A percentile compares a stretch with the other conserved stretches of the same genome.
Conservation (phyloP, 2,113 vertebrate species). For the Cyanoramphus novaezelandiae region DNA sequence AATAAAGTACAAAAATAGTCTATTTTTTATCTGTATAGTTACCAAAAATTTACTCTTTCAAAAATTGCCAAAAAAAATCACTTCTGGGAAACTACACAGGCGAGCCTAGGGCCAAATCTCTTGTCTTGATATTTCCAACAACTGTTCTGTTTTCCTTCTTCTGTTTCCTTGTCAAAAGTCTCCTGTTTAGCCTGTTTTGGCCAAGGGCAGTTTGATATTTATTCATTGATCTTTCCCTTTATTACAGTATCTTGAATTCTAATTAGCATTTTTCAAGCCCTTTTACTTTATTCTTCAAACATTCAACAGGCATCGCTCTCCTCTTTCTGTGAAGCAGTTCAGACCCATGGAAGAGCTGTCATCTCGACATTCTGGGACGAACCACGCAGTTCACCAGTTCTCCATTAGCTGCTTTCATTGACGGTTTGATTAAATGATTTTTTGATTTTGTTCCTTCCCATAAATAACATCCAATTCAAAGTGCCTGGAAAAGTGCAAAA, state of each 20-base stretch:
- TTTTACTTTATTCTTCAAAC: constrained; percentile 37
- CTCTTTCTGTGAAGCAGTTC: constrained; percentile 21
- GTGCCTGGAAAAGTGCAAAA: constrained; percentile 45
- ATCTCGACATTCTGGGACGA: constrained; percentile 24
- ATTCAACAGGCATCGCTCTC: constrained; percentile 22
- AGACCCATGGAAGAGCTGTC: constrained; percentile 25
- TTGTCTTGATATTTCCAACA: constrained; percentile 74
- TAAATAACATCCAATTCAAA: constrained; percentile 25
- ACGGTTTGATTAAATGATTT: background rate
- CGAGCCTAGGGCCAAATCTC: constrained; percentile 67
- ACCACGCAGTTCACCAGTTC: constrained; percentile 15
- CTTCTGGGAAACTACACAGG: constrained; percentile 77
- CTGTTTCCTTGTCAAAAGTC: constrained; percentile 70
- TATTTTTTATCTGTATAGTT: constrained; percentile 63
- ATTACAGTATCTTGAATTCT: constrained; percentile 62
- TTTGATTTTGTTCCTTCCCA: background rate
- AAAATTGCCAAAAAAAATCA: constrained; percentile 71
- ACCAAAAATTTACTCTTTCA: constrained; percentile 69
- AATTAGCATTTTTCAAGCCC: constrained; percentile 47
- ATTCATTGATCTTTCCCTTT: constrained; percentile 68
- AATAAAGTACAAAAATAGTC: constrained; percentile 14
- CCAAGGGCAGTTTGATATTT: constrained; percentile 38
- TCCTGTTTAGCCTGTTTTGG: constrained; percentile 68
- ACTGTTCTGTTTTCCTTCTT: constrained; percentile 78
- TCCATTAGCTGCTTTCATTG: constrained; percentile 40